Evolutionary conservation across 2,888 invertebrate genomes (phyloP).

Genomic region (Caenorhabditis panamensis): DNA sequence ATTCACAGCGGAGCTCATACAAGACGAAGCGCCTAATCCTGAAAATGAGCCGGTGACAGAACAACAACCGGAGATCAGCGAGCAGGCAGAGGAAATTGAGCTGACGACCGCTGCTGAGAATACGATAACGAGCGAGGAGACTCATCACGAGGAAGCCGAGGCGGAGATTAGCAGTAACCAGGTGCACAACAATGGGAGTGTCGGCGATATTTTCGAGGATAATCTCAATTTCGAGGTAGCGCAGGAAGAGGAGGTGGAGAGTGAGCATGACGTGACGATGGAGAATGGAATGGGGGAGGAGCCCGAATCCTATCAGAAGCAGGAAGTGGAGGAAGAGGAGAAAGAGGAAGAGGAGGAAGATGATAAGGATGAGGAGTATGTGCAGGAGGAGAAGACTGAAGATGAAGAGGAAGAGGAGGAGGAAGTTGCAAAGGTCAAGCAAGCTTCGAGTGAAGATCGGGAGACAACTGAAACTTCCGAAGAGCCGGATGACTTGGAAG

Average conservation of each 20-base stretch:
- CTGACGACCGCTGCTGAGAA: neutral
- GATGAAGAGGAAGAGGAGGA: constrained; percentile 17
- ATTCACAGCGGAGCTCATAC: constrained; percentile 1
- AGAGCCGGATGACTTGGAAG: constrained; percentile 29
- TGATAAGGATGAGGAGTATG: neutral
- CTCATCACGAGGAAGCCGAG: neutral
- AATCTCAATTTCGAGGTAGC: neutral
- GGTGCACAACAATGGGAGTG: constrained; percentile 1
- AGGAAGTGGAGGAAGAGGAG: constrained; percentile 27
- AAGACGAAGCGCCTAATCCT: constrained; percentile 14
- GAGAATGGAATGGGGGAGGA: neutral
- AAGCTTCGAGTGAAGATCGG: constrained; percentile 10
- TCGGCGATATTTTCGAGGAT: constrained; percentile 3
- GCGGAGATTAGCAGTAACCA: neutral
- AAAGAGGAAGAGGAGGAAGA: constrained; percentile 29
- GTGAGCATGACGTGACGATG: neutral
- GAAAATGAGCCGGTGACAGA: constrained; percentile 6
- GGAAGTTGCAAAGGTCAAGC: constrained; percentile 21
- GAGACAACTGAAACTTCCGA: constrained; percentile 6
- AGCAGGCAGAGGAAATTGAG: constrained; percentile 2
- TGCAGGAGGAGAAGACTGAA: neutral
- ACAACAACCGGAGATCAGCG: constrained; percentile 7
- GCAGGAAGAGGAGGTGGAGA: constrained; percentile 32
- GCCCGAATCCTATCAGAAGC: neutral
- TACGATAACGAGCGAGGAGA: neutral